Base-by-base conservation (phyloP, 1,140 invertebrate genomes). In the Tribolium castaneum region DNA sequence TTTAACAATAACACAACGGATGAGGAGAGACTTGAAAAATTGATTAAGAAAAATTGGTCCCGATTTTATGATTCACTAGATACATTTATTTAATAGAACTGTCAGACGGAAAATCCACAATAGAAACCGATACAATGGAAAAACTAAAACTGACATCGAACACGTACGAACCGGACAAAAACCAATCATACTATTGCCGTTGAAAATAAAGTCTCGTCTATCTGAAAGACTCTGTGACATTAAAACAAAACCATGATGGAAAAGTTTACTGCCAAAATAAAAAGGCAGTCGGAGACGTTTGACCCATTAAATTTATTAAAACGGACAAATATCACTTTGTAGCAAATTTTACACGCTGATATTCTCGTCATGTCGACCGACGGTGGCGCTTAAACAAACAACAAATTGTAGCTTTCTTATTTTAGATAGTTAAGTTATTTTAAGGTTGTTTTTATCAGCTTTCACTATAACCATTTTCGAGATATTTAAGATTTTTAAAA, bases 11-110 rank as follows among this genome's bases (percentile, higher is more conserved):
- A 14, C 59, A 14, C 59, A 66, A 66, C 12, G 30, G n/a, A 10
- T 25, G 54, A 59, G 30, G 54, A 59, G 30, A 22, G 25, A 1
- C 54, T 10, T 35, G 59, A 35, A 35, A 35, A 13, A 1, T 66
- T 66, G 14, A 66, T 66, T 66, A 35, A 39, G 59, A 66, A 66
- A 66, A 66, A 66, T 30, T 66, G 59, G 59, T 34, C n/a, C 2
- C 19, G 59, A 66, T 66, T 66, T 66, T 66, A 35, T 66, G 59
- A 66, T 66, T 66, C 59, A 35, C 59, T 66, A 39, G 59, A 66
- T 66, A 39, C 59, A 66, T 66, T 66, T 66, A 66, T 66, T 34
- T 66, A 66, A 66, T 66, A 35, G 59, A 66, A 66, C 59, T 66
- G 59, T 66, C 59, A 39, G 59, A 13, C 30, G 59, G 12, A 30